Conservation (phyloP, 2,888 invertebrate species). For the Xylophagus ater region DNA sequence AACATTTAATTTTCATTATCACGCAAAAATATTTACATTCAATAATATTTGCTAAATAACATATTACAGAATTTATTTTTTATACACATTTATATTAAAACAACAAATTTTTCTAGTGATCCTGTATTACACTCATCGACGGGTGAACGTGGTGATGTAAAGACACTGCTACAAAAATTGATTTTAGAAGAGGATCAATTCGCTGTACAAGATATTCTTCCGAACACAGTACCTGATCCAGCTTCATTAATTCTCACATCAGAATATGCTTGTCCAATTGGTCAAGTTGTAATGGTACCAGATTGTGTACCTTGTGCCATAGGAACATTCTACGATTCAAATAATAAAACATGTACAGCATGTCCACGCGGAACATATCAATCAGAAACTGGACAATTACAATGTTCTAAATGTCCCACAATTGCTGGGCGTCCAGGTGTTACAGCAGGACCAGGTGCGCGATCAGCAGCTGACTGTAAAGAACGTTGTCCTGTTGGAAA, state of each 20-base stretch:
- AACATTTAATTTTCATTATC: too few species aligned
- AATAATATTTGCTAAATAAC: conserved; percentile 3
- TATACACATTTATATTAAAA: background rate
- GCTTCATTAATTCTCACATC: conserved; percentile 77
- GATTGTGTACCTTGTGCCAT: conserved; percentile 90
- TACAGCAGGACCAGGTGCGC: conserved; percentile 74
- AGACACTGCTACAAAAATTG: conserved; percentile 73
- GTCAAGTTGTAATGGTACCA: conserved; percentile 88
- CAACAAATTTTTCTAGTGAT: conserved; percentile 62
- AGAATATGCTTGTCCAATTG: conserved; percentile 84
- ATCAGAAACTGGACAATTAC: conserved; percentile 80
- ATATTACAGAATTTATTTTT: conserved; percentile 1
- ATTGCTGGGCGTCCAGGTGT: conserved; percentile 86
- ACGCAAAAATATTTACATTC: too few species aligned
- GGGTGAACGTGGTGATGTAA: conserved; percentile 75
- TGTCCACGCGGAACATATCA: conserved; percentile 88
- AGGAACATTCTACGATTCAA: conserved; percentile 73
- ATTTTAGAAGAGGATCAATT: conserved; percentile 91
- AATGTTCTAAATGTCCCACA: conserved; percentile 80
- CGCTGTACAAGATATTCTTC: conserved; percentile 82
- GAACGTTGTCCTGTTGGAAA: conserved; percentile 90
- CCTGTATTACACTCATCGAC: conserved; percentile 78
- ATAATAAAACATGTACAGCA: conserved; percentile 64
- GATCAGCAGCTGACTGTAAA: conserved; percentile 82
- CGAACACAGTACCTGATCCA: conserved; percentile 90